phyloP scores from a whole-genome alignment of 2,113 vertebrate genomes.

The Peromyscus leucopus region DNA sequence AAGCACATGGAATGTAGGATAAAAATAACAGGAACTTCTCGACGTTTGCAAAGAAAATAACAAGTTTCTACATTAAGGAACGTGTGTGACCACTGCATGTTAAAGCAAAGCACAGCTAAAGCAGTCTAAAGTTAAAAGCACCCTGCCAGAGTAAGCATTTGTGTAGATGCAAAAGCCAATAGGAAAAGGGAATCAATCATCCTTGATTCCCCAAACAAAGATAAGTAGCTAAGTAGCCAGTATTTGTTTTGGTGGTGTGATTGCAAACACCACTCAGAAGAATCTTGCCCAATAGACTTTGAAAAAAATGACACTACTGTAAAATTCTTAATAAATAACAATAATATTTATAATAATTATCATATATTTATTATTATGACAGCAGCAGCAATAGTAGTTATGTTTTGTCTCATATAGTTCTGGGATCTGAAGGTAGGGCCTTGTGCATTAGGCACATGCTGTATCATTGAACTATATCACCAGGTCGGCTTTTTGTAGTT shows the following conservation, averaged over 20 bases:
- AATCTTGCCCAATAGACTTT: background rate
- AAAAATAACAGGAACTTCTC: conserved; percentile 42
- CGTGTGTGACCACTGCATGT: background rate
- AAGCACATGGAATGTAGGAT: background rate
- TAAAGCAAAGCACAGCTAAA: background rate
- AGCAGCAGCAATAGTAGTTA: background rate
- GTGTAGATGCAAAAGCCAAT: conserved; percentile 39
- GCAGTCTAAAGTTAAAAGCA: conserved; percentile 14
- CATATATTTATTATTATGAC: background rate
- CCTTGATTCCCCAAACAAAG: background rate
- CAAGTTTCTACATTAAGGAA: background rate
- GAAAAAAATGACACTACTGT: background rate
- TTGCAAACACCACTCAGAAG: background rate
- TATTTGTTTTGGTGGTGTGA: background rate
- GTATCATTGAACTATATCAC: background rate
- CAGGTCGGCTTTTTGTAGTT: background rate
- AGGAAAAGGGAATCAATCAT: background rate
- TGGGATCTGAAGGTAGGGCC: background rate
- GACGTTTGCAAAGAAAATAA: conserved; percentile 38
- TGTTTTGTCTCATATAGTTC: no score
- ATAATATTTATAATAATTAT: background rate
- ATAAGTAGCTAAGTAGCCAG: conserved; percentile 7
- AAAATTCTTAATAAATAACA: background rate
- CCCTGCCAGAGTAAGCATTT: background rate
- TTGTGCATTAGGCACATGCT: background rate